phyloP scores from a whole-genome alignment of 2,797 vertebrate species.

The Leptodactylus fallax region DNA sequence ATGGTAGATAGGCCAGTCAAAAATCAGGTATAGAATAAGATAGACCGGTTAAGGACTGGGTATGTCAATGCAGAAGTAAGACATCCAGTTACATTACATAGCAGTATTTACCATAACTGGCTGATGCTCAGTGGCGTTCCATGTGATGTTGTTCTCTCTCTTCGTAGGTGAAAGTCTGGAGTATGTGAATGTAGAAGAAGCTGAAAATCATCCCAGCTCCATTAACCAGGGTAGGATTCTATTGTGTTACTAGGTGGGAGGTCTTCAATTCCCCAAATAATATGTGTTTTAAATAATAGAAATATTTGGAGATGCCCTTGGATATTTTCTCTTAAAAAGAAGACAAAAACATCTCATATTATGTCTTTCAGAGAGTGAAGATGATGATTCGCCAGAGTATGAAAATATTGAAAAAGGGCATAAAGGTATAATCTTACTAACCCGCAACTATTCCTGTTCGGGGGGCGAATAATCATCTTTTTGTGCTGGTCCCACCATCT shows the following conservation, averaged over 20 bases:
- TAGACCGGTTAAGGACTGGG: neutral
- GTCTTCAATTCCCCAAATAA: neutral
- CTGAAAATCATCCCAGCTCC: neutral
- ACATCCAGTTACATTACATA: too few relatives aligned
- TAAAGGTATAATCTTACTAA: neutral
- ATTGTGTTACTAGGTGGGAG: neutral
- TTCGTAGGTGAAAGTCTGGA: slow-evolving; percentile 24
- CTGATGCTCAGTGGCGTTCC: too few relatives aligned
- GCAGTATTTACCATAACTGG: too few relatives aligned
- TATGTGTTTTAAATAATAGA: neutral
- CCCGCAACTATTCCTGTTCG: neutral
- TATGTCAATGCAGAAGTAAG: too few relatives aligned
- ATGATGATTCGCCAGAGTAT: slow-evolving; percentile 35
- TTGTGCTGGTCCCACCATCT: neutral
- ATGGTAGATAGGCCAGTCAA: neutral
- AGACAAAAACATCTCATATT: neutral
- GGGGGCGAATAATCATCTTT: neutral
- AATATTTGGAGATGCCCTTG: neutral
- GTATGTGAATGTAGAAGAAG: slow-evolving; percentile 44
- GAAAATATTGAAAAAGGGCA: slow-evolving; percentile 30
- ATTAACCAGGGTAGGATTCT: neutral
- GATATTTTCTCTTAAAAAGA: neutral
- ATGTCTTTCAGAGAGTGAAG: slow-evolving; percentile 50
- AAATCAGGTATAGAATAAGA: neutral
- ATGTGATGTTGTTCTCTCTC: neutral